Conservation (phyloP, 1,140 invertebrate genomes). For the Tetramorium parvispinum region DNA sequence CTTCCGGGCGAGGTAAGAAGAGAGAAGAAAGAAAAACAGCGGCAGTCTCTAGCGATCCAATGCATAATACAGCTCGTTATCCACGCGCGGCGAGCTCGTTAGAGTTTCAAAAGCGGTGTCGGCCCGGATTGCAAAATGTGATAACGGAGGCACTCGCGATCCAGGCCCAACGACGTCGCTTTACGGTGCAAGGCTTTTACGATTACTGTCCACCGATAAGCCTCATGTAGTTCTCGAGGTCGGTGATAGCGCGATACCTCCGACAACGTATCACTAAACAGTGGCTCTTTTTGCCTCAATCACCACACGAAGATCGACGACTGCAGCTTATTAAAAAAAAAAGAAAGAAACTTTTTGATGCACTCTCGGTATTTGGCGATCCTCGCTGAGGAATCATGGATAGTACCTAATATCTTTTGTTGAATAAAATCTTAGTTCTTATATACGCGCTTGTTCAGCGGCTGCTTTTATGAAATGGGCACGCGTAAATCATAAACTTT, state of each 20-base stretch:
- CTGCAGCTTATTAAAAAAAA: neutral
- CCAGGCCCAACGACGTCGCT: slow-evolving; percentile 2
- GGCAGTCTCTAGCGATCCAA: slow-evolving; percentile 39
- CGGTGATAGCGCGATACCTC: slow-evolving; percentile 13
- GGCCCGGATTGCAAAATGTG: slow-evolving; percentile 19
- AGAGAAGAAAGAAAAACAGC: neutral
- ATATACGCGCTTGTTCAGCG: neutral
- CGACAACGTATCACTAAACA: neutral
- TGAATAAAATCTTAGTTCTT: slow-evolving; percentile 11
- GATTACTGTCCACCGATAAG: slow-evolving; percentile 37
- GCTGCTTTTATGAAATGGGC: neutral
- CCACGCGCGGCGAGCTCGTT: slow-evolving; percentile 9
- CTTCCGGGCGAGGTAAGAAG: neutral
- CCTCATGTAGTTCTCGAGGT: slow-evolving; percentile 12
- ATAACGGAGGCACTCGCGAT: slow-evolving; percentile 5
- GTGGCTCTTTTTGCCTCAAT: neutral
- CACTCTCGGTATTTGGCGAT: neutral
- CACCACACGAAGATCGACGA: neutral
- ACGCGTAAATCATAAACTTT: slow-evolving; percentile 38
- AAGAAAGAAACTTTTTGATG: too few species aligned
- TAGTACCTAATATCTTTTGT: neutral
- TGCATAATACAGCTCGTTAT: slow-evolving; percentile 55
- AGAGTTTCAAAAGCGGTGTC: slow-evolving; percentile 10
- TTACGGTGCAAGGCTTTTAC: slow-evolving; percentile 14
- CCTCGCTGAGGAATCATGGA: too few species aligned